Evolutionary conservation across 2,888 invertebrate species (phyloP).

Genomic region (Acanthosepion esculentum): DNA sequence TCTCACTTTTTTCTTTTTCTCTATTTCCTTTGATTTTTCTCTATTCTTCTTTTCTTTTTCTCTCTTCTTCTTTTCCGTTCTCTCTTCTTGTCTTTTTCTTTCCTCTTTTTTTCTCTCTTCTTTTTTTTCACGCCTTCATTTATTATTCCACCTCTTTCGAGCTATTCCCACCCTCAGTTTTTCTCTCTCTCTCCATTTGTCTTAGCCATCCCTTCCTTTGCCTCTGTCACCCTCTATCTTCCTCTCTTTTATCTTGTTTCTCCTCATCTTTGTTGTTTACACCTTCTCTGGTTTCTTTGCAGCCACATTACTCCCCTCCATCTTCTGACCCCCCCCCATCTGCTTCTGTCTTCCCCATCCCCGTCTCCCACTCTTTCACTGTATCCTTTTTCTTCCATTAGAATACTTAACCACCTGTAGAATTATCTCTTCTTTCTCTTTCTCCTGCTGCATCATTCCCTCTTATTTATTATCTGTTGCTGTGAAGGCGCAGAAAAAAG

Average conservation of each 20-base stretch:
- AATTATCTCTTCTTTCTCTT: background rate
- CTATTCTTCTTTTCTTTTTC: no score
- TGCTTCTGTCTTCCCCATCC: fast-evolving
- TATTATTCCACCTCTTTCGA: no score
- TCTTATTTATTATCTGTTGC: background rate
- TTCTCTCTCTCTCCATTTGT: background rate
- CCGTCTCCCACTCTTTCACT: background rate
- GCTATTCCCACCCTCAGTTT: no score
- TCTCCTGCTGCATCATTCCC: fast-evolving
- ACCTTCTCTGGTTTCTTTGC: background rate
- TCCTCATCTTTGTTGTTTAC: background rate
- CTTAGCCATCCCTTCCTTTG: background rate
- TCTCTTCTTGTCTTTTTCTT: no score
- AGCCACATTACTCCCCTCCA: background rate
- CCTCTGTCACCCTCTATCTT: no score
- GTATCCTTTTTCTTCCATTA: background rate
- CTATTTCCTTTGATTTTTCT: no score
- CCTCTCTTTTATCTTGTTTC: background rate
- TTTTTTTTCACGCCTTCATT: no score
- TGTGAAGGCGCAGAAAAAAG: background rate
- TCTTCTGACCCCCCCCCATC: background rate
- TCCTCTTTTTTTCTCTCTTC: no score
- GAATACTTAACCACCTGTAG: background rate
- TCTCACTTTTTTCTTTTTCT: background rate
- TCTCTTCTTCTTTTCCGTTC: no score